Evolutionary conservation across 2,113 vertebrate genomes (phyloP).

Genomic region (Progne subis): DNA sequence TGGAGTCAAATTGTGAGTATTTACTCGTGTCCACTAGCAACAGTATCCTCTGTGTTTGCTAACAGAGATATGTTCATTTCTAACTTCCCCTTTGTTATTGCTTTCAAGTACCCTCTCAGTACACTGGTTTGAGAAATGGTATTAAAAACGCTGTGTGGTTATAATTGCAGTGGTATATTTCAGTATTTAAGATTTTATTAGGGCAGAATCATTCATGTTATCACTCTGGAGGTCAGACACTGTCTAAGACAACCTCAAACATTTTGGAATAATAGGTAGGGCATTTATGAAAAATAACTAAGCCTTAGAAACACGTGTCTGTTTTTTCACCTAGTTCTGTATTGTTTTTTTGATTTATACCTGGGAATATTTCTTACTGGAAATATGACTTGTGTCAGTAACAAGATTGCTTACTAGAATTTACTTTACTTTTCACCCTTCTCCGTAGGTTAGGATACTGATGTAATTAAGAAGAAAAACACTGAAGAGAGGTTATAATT

Average conservation of each 20-base stretch:
- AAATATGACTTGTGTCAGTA: not conserved
- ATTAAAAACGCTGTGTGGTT: not conserved
- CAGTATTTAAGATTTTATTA: not conserved
- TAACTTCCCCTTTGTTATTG: not conserved
- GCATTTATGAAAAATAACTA: not conserved
- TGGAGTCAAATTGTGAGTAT: too few relatives aligned
- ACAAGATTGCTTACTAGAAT: not conserved
- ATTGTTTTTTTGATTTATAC: not conserved
- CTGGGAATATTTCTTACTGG: not conserved
- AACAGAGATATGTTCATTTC: not conserved
- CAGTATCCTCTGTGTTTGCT: not conserved
- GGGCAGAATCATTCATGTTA: not conserved
- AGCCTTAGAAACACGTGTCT: not conserved
- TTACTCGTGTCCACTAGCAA: too few relatives aligned
- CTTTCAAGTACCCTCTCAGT: not conserved
- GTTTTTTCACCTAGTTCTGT: not conserved
- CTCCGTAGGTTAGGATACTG: not conserved
- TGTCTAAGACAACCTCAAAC: not conserved
- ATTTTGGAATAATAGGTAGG: not conserved
- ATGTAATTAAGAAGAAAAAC: not conserved
- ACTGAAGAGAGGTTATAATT: not conserved
- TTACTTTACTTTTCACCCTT: not conserved
- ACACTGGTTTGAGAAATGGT: not conserved
- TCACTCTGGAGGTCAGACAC: not conserved
- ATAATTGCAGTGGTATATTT: not conserved